Percentiles rank a stretch among this genome's conserved stretches.
phyloP scores from a whole-genome alignment of 1,140 invertebrate species.

The Pseudomyrmex cubaensis region DNA sequence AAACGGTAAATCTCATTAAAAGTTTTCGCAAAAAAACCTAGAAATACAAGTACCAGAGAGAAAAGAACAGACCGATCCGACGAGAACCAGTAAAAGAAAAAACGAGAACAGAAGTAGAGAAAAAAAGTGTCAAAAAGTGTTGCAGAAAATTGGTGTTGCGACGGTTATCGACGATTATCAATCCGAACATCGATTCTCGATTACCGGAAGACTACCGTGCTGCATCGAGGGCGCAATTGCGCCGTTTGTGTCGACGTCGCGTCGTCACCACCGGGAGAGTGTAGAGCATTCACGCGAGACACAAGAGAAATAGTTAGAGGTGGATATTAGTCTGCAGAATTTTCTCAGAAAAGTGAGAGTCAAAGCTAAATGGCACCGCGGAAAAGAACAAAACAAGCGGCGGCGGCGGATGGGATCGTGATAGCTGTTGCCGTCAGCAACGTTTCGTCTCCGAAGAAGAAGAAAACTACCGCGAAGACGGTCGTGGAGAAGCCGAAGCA shows the following conservation, averaged over 20 bases:
- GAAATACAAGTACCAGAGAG: background rate
- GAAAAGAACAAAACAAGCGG: constrained; percentile 34
- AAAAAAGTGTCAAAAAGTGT: constrained; percentile 19
- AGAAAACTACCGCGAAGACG: constrained; percentile 5
- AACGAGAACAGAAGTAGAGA: background rate
- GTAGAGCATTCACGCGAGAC: background rate
- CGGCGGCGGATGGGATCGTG: background rate
- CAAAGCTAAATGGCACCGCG: constrained; percentile 56
- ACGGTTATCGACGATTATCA: constrained; percentile 1
- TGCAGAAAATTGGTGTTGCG: no score
- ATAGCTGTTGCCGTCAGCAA: constrained; percentile 26
- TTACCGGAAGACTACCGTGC: constrained; percentile 51
- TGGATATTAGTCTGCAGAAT: background rate
- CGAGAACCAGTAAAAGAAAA: background rate
- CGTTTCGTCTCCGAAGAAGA: constrained; percentile 50
- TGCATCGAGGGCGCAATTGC: constrained; percentile 23
- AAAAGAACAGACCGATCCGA: background rate
- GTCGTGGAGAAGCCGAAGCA: background rate
- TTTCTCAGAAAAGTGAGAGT: background rate
- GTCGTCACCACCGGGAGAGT: background rate
- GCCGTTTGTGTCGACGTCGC: constrained; percentile 34
- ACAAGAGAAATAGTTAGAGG: background rate
- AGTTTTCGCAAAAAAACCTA: background rate
- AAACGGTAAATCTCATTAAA: background rate
- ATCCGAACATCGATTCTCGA: constrained; percentile 61